Evolutionary conservation across 2,888 invertebrate species (phyloP).

Genomic region (Amphipyra berbera): DNA sequence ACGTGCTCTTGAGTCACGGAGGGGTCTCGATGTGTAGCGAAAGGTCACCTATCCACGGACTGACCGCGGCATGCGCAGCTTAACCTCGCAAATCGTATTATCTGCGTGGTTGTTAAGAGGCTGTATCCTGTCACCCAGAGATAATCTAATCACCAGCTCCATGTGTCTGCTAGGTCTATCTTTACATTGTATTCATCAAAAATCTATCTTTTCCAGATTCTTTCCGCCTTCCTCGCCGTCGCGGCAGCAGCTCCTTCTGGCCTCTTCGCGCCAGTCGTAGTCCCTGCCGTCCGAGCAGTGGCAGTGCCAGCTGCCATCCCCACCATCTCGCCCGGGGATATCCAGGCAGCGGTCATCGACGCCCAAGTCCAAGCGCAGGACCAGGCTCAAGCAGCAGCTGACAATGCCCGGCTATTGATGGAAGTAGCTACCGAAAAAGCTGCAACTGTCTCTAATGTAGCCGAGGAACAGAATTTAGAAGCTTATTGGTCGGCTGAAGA

Average conservation of each 20-base stretch:
- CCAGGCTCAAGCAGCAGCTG: slow-evolving; percentile 68
- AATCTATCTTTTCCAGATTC: slow-evolving; percentile 67
- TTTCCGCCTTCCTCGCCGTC: slow-evolving; percentile 76
- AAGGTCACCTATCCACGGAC: no score
- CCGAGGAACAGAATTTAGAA: slow-evolving; percentile 70
- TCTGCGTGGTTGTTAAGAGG: no score
- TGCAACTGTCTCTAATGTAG: slow-evolving; percentile 68
- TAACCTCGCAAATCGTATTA: no score
- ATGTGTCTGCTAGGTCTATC: no score
- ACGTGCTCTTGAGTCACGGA: no score
- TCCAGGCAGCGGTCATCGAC: slow-evolving; percentile 82
- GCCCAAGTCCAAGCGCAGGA: slow-evolving; percentile 73
- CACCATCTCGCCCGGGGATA: slow-evolving; percentile 77
- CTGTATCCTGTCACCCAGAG: no score
- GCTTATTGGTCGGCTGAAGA: slow-evolving; percentile 79
- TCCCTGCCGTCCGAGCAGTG: slow-evolving; percentile 50
- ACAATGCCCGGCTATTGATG: slow-evolving; percentile 69
- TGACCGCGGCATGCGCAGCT: no score
- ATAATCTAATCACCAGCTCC: no score
- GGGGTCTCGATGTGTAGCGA: no score
- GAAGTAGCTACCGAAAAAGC: slow-evolving; percentile 71
- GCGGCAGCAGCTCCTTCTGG: slow-evolving; percentile 78
- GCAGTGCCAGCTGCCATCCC: slow-evolving; percentile 65
- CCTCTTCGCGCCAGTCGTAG: slow-evolving; percentile 43
- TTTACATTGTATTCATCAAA: background rate